Evolutionary conservation across 2,888 invertebrate species (phyloP), one percentile per base, ranked within the genome.

Genomic region (Drosophila nr. perissopoda): DNA sequence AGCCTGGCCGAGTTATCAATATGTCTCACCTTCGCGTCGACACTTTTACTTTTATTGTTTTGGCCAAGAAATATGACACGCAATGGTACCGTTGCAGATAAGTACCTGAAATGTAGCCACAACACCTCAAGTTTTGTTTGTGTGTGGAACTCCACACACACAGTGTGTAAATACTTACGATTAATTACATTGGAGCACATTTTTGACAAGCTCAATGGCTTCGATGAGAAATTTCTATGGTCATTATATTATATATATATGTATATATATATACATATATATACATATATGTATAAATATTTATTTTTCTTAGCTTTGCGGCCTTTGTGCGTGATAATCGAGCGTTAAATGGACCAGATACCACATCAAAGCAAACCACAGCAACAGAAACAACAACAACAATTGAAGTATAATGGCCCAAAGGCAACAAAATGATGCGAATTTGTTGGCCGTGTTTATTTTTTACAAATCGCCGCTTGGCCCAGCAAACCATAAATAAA

Each of bases 81-180:
- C 61, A 29, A 66, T 27, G 10, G 11, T 27, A 38, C 49, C 51
- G 57, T 13, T 29, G 25, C 61, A 46, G 56, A 70, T 56, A 33
- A 29, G 34, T 69, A 74, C 70, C 59, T 40, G 8, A 68, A 52
- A 52, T 54, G 52, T 21, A 61, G 54, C 64, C 49, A 64, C 38
- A 70, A 62, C 56, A 29, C 56, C 38, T 38, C n/a, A 38, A 56
- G 38, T 56, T 25, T 16, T 10, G 4, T 33, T 16, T 25, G 4
- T 16, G 57, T 49, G 42, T 46, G 25, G 8, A 33, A 31, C 18
- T 29, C 11, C 18, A n/a, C 27, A 51, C 25, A 66, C 27, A 66
- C 61, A 72, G 74, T 72, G 76, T 80, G 86, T 86, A 88, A 86
- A 79, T 86, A 86, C 88, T 88, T 76, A 81, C 84, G 89, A 86